These are phyloP conservation scores for Vulpes lagopus DNA, from an alignment of 2,113 vertebrate species.

Conservation along the genomic window DNA sequence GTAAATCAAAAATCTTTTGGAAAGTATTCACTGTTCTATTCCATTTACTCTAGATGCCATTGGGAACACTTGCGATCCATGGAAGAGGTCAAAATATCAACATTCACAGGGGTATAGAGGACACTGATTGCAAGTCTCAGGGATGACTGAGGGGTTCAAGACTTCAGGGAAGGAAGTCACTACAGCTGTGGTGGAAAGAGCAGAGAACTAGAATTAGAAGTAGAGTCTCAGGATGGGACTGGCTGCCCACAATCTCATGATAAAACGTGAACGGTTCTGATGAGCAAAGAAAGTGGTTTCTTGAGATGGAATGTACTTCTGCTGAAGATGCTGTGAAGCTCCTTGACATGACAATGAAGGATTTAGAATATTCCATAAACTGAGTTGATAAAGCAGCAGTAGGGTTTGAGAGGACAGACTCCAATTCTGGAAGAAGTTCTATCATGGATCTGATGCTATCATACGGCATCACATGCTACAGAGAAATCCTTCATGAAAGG, in stretches of 20 bases:
- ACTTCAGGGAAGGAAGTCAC: not conserved
- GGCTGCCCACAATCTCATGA: not conserved
- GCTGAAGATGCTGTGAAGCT: not conserved
- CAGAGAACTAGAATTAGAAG: not conserved
- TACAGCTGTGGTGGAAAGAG: not conserved
- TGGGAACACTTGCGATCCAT: not conserved
- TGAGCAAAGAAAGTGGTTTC: not conserved
- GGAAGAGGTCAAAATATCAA: not conserved
- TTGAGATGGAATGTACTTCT: not conserved
- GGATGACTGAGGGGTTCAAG: not conserved
- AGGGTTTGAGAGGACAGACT: not conserved
- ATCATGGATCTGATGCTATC: not conserved
- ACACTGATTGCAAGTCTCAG: no score
- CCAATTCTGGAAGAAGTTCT: not conserved
- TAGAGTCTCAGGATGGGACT: not conserved
- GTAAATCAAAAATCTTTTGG: not conserved
- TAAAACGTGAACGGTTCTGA: not conserved
- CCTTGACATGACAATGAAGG: rapidly evolving
- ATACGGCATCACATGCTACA: no score
- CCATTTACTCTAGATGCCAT: not conserved
- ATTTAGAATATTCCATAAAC: not conserved
- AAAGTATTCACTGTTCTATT: not conserved
- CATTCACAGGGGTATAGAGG: not conserved
- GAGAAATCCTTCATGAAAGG: not conserved
- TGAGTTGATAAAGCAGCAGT: no score